phyloP scores from a whole-genome alignment of 2,797 vertebrate genomes.

The Epinephelus coioides region DNA sequence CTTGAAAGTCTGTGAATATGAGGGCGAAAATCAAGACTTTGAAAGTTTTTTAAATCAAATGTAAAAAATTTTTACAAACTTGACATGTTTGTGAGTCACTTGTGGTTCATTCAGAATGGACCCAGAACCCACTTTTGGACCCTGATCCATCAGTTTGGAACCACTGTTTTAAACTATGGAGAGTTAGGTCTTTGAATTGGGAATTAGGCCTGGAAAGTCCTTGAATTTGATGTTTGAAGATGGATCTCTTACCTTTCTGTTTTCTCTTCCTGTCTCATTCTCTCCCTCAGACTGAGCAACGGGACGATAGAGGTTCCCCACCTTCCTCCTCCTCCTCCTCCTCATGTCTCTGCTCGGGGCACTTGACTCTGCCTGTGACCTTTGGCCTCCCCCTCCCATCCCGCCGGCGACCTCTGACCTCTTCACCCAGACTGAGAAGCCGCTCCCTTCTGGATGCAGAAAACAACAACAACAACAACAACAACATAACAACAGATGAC shows the following conservation, averaged over 20 bases:
- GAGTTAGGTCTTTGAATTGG: too few relatives aligned
- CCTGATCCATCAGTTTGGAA: too few relatives aligned
- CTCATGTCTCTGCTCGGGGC: slow-evolving; percentile 54
- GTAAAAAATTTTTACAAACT: too few relatives aligned
- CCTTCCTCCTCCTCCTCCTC: slow-evolving; percentile 41
- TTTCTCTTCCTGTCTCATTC: slow-evolving; percentile 11
- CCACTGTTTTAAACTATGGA: too few relatives aligned
- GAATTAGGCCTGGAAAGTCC: too few relatives aligned
- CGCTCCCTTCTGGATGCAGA: slow-evolving; percentile 57
- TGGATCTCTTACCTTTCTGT: neutral
- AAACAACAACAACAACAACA: slow-evolving; percentile 12
- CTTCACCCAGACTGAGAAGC: slow-evolving; percentile 49
- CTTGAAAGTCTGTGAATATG: too few relatives aligned
- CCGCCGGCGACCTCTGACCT: slow-evolving; percentile 64
- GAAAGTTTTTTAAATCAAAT: too few relatives aligned
- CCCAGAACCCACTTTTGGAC: too few relatives aligned
- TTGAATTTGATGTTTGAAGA: neutral
- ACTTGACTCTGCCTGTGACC: slow-evolving; percentile 64
- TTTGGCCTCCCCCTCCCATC: slow-evolving; percentile 24
- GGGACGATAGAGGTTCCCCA: slow-evolving; percentile 26
- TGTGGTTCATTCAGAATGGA: too few relatives aligned
- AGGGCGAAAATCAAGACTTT: too few relatives aligned
- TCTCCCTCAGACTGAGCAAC: slow-evolving; percentile 64
- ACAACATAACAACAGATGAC: slow-evolving; percentile 56
- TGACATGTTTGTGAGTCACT: too few relatives aligned